Percentiles rank a stretch among this genome's conserved stretches.
Conservation (phyloP, 2,113 vertebrate genomes). For the Pogonocichla stellata region DNA sequence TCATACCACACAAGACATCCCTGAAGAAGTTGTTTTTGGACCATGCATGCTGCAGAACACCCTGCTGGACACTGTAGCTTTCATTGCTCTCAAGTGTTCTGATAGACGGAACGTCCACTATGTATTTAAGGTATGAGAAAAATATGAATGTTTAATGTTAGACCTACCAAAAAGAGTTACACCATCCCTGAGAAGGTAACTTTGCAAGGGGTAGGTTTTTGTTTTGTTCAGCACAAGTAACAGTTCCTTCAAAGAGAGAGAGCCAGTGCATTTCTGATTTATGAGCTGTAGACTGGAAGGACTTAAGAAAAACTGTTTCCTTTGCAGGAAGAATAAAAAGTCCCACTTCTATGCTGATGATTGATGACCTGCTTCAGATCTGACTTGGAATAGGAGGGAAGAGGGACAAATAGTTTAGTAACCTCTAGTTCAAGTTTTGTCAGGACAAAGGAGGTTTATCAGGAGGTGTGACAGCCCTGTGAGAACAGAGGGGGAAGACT, state of each 20-base stretch:
- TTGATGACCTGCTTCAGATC: background rate
- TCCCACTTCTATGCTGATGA: background rate
- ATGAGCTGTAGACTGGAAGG: background rate
- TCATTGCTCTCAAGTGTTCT: conserved; percentile 85
- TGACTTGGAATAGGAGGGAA: background rate
- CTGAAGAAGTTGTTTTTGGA: conserved; percentile 82
- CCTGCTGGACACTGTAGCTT: conserved; percentile 85
- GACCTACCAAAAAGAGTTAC: background rate
- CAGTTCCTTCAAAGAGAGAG: background rate
- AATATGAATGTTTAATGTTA: background rate
- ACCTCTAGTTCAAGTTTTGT: background rate
- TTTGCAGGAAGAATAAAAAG: background rate
- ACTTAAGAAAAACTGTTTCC: background rate
- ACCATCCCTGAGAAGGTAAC: background rate
- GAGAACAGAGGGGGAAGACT: background rate
- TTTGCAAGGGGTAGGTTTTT: background rate
- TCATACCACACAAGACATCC: conserved; percentile 84
- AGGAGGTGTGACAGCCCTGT: background rate
- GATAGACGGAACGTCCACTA: conserved; percentile 80
- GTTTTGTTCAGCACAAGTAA: background rate
- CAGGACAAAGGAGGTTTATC: background rate
- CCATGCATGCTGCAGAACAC: conserved; percentile 84
- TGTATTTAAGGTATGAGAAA: conserved; percentile 81
- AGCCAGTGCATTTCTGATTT: background rate
- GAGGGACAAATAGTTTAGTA: background rate